Conservation (phyloP, 2,888 invertebrate genomes). For the Amblyteles armatorius region DNA sequence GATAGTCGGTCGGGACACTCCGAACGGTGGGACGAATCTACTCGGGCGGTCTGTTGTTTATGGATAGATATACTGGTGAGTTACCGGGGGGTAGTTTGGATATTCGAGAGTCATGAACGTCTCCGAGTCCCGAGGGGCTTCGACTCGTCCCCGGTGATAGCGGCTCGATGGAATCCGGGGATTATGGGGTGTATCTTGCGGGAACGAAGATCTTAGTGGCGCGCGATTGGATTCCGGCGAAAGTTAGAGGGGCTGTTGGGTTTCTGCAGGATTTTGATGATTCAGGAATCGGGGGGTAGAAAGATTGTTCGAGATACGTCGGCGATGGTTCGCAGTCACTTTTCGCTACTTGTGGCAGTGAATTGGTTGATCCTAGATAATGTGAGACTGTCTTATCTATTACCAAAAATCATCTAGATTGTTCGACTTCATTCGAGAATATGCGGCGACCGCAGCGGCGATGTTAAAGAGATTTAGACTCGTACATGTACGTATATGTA, state of each 20-base stretch:
- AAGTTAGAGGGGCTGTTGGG: not conserved
- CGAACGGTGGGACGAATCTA: not conserved
- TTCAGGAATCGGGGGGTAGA: not conserved
- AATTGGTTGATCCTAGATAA: too few species aligned
- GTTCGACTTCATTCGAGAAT: too few species aligned
- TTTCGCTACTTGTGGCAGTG: too few species aligned
- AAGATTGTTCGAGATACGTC: too few species aligned
- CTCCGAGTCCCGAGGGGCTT: not conserved
- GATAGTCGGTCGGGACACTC: not conserved
- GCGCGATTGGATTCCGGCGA: too few species aligned
- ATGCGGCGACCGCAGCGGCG: too few species aligned
- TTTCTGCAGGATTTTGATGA: not conserved
- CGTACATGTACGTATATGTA: too few species aligned
- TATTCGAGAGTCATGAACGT: constrained; percentile 1
- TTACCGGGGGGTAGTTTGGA: constrained; percentile 6
- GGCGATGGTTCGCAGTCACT: too few species aligned
- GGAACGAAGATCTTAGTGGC: not conserved
- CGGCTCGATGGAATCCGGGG: not conserved
- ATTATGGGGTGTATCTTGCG: not conserved
- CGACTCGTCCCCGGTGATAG: not conserved
- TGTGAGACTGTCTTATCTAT: too few species aligned
- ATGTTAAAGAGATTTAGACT: too few species aligned
- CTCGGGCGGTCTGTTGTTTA: not conserved
- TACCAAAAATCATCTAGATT: too few species aligned
- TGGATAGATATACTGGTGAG: not conserved